Percentiles rank a stretch among this genome's conserved stretches.
Conservation (phyloP, 1,140 invertebrate genomes). For the Pygmarrhopalites habei region DNA sequence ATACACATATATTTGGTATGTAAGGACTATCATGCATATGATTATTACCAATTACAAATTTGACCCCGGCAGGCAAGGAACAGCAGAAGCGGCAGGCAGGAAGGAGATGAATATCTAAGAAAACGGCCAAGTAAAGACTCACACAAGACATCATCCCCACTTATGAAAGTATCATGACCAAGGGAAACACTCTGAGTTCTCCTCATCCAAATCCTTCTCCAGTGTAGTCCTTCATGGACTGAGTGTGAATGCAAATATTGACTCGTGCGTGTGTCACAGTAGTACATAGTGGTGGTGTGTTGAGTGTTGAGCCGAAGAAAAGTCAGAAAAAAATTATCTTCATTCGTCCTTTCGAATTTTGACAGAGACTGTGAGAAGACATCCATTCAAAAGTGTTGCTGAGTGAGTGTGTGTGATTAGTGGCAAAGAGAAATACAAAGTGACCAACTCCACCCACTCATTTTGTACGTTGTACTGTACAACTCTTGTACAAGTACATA, state of each 20-base stretch:
- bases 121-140: background rate
- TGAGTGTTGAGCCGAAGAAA: background rate
- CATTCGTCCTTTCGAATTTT: too few species aligned
- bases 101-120: constrained; percentile 4
- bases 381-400: too few species aligned
- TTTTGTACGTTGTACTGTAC: too few species aligned
- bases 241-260: background rate
- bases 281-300: background rate
- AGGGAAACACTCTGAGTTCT: background rate
- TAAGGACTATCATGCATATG: background rate
- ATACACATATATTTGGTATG: too few species aligned
- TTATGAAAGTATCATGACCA: background rate
- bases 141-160: background rate
- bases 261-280: background rate
- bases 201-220: background rate
- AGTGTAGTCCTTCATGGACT: too few species aligned
- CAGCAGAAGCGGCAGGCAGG: background rate
- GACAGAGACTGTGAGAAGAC: too few species aligned
- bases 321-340: too few species aligned
- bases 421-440: too few species aligned
- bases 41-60: constrained; percentile 13
- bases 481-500: too few species aligned
- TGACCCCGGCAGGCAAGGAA: constrained; percentile 1
- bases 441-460: too few species aligned
- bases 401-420: too few species aligned